Evolutionary conservation across 1,140 invertebrate species (phyloP).

Genomic region (Zaprionus inermis): DNA sequence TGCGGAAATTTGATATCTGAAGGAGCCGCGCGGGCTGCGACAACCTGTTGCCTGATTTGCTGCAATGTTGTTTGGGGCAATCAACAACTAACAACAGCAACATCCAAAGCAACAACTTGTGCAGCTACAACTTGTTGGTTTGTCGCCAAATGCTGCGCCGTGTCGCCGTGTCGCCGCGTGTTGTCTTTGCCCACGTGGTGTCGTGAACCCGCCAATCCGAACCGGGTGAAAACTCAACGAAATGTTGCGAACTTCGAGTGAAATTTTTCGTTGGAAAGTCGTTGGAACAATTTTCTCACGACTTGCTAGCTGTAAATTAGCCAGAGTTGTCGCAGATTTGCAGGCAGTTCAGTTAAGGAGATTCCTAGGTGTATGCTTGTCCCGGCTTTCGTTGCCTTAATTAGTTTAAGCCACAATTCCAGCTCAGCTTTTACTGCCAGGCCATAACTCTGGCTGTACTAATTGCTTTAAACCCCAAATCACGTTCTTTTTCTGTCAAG

Average conservation of each 20-base stretch:
- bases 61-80: constrained; percentile 50
- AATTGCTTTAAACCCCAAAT: too few species aligned
- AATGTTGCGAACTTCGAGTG: constrained; percentile 32
- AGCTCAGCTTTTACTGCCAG: neutral
- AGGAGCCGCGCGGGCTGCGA: constrained; percentile 10
- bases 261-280: constrained; percentile 51
- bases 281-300: constrained; percentile 46
- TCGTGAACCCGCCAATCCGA: constrained; percentile 56
- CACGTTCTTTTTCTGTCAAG: too few species aligned
- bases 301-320: neutral
- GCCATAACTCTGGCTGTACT: neutral
- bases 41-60: constrained; percentile 58
- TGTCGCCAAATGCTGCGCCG: constrained; percentile 51
- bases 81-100: constrained; percentile 42
- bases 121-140: constrained; percentile 48
- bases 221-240: constrained; percentile 53
- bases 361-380: neutral
- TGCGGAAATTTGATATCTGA: constrained; percentile 54
- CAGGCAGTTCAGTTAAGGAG: neutral
- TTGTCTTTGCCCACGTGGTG: constrained; percentile 52
- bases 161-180: constrained; percentile 14
- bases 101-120: constrained; percentile 32
- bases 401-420: too few species aligned
- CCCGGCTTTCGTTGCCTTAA: neutral
- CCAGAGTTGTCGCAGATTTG: neutral